Conservation (phyloP, 2,797 vertebrate species). For the Phrynocephalus forsythii region DNA sequence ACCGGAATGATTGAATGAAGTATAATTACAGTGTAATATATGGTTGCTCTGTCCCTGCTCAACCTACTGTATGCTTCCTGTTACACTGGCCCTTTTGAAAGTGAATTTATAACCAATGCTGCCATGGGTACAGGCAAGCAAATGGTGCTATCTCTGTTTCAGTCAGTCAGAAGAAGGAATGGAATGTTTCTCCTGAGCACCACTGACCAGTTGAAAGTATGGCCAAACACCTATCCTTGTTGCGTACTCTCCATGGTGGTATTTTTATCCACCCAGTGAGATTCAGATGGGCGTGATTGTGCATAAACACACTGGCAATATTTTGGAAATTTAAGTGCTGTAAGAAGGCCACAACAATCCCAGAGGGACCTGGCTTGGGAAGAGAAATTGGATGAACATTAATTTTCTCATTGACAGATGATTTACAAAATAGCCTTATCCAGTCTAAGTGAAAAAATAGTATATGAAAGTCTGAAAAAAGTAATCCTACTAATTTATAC, state of each 20-base stretch:
- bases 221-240: neutral
- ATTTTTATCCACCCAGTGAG: neutral
- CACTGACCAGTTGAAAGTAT: neutral
- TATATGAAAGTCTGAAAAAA: neutral
- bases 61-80: neutral
- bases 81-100: neutral
- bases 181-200: neutral
- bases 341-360: neutral
- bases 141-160: neutral
- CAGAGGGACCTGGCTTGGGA: constrained; percentile 1
- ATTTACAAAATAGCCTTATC: neutral
- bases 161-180: neutral
- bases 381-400: neutral
- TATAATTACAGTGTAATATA: neutral
- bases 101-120: neutral
- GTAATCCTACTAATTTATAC: neutral
- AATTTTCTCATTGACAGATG: neutral
- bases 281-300: neutral
- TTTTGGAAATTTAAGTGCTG: neutral
- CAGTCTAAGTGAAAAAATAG: neutral
- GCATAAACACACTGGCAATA: neutral
- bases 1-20: no score
- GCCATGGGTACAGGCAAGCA: neutral
- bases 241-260: neutral
- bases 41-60: neutral